Evolutionary conservation across 2,113 vertebrate genomes (phyloP).

Genomic region (Pteruthius melanotis): DNA sequence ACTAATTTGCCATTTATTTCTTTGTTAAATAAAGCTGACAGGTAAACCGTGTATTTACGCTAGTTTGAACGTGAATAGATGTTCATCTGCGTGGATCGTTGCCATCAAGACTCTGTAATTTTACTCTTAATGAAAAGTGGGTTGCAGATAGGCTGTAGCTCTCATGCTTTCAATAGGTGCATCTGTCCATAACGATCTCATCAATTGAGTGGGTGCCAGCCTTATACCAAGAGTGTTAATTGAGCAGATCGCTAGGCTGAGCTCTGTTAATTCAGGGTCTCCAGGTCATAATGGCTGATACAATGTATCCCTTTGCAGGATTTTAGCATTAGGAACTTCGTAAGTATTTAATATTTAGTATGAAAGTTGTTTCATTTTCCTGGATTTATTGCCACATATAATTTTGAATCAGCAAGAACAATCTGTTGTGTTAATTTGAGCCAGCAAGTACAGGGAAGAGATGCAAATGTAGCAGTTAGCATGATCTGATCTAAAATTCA

Average conservation of each 20-base stretch:
- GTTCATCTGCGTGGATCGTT: background rate
- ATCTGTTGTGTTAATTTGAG: constrained; percentile 45
- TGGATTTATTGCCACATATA: background rate
- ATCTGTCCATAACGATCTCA: background rate
- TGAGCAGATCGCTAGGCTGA: background rate
- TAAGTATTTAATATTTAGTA: background rate
- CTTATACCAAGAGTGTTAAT: background rate
- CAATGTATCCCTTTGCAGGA: background rate
- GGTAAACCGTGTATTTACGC: background rate
- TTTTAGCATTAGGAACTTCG: background rate
- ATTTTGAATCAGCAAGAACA: constrained; percentile 1
- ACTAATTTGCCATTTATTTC: background rate
- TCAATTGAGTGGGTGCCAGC: background rate
- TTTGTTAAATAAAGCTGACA: background rate
- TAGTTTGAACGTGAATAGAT: background rate
- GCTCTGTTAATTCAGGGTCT: background rate
- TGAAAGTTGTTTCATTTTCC: background rate
- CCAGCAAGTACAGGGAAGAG: background rate
- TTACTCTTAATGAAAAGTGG: background rate
- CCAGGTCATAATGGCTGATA: background rate
- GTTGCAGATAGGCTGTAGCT: background rate
- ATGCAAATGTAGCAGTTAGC: background rate
- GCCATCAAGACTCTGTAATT: background rate
- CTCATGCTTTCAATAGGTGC: background rate
- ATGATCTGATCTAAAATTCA: background rate